Conservation (phyloP, 2,113 vertebrate genomes). For the Elgaria multicarinata region DNA sequence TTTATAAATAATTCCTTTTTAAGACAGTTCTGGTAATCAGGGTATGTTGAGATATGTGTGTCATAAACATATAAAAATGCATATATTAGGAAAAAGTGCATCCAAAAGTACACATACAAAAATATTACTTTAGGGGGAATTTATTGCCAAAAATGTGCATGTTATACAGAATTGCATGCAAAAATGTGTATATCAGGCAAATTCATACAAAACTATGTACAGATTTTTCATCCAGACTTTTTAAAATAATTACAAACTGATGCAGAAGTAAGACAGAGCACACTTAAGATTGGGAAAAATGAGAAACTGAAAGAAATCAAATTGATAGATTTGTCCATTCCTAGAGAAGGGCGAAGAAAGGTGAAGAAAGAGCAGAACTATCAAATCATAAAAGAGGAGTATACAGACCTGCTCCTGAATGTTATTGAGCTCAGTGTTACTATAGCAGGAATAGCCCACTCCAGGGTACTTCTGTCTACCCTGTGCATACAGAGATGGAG, state of each 20-base stretch:
- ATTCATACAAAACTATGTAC: background rate
- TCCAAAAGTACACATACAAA: too few relatives aligned
- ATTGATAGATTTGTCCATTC: background rate
- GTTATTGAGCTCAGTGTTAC: background rate
- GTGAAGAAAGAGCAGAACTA: background rate
- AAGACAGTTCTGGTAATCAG: background rate
- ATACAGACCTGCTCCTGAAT: background rate
- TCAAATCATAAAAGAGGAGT: background rate
- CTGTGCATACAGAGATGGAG: background rate
- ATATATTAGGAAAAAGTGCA: too few relatives aligned
- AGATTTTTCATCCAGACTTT: background rate
- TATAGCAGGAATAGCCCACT: too few relatives aligned
- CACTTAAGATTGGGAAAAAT: background rate
- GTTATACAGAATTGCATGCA: background rate
- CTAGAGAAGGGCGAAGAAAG: background rate
- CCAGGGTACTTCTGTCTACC: background rate
- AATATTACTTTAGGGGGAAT: too few relatives aligned
- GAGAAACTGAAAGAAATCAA: background rate
- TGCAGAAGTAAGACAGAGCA: background rate
- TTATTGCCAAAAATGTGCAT: too few relatives aligned
- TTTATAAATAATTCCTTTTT: background rate
- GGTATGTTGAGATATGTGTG: background rate
- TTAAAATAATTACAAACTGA: background rate
- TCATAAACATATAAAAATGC: too few relatives aligned
- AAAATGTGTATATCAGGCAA: background rate